Base-by-base conservation (phyloP, 2,797 vertebrate genomes). In the Sebastes alutus region DNA sequence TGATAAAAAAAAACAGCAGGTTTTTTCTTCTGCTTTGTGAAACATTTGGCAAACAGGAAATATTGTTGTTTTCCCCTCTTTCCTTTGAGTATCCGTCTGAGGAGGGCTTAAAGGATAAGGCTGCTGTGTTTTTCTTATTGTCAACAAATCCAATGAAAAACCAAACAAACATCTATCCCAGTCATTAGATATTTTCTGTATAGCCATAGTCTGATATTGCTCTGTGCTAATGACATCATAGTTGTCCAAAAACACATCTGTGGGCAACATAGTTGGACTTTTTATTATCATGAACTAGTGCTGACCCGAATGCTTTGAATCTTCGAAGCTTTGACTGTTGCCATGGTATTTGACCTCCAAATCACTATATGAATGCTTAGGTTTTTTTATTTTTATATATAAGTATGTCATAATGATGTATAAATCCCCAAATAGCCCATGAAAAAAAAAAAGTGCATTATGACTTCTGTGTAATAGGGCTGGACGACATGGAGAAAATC, bases 131-230 rank as follows among this genome's bases (percentile, higher is more conserved):
- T 42, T 58, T 42, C 8, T 22, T 16, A 9, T n/a, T 16, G 32
- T 49, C 27, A 54, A 14, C 27, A 67, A 56, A 65, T 29, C 14
- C 49, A 4, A n/a, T 42, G 8, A 23, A 59, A 62, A 66, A 27
- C 8, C 7, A 60, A 35, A 12, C 14, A 29, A 32, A 46, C 6
- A 49, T 11, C 10, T 7, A 11, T 59, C 9, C 22, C 3, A 30
- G 12, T 42, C 29, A 33, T 23, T 70, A 27, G 3, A 2, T 38
- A 58, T 38, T 42, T 38, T 42, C 23, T 20, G 32, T 38, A 0
- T 14, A 6, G 2, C 0, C 9, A 7, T 2, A 55, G n/a, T 23
- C n/a, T 56, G 12, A 13, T 42, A 38, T 27, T 60, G 2, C 1
- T 49, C 46, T 30, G 11, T 27, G 22, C 12, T 9, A 13, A 11